A percentile compares a stretch with the other conserved stretches of the same genome.
Evolutionary conservation across 2,888 invertebrate species (phyloP).

Genomic region (Cordilura impudica): DNA sequence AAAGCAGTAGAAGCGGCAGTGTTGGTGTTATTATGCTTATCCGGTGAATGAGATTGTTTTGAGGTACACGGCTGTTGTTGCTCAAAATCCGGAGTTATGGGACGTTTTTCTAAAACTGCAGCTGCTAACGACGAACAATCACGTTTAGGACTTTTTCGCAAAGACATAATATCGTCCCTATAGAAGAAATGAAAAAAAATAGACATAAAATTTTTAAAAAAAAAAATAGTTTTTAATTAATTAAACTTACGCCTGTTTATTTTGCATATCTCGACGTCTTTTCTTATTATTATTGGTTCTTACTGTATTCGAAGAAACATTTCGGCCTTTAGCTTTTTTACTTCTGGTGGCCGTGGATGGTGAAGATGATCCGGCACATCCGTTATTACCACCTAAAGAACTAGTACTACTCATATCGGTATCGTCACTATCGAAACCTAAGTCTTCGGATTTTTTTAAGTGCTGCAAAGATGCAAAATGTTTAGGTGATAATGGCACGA

Average conservation of each 20-base stretch:
- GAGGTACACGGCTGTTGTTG: constrained; percentile 73
- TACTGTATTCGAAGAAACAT: constrained; percentile 54
- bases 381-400: constrained; percentile 68
- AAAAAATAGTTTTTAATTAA: not conserved
- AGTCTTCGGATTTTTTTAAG: constrained; percentile 47
- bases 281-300: constrained; percentile 66
- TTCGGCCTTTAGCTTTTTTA: constrained; percentile 65
- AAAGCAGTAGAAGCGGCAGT: constrained; percentile 40
- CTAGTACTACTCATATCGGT: constrained; percentile 77
- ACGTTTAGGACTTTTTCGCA: constrained; percentile 71
- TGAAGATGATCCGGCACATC: constrained; percentile 68
- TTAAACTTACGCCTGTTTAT: constrained; percentile 29
- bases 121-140: constrained; percentile 54
- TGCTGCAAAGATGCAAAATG: constrained; percentile 27
- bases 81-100: constrained; percentile 70
- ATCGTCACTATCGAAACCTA: constrained; percentile 75
- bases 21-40: constrained; percentile 63
- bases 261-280: constrained; percentile 67
- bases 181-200: not conserved
- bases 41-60: constrained; percentile 72
- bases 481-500: constrained; percentile 66
- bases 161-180: constrained; percentile 46
- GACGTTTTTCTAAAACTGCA: constrained; percentile 54
- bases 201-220: constrained; percentile 1
- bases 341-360: constrained; percentile 68